Percentiles rank a stretch among this genome's conserved stretches.
phyloP scores from a whole-genome alignment of 92 coral and sea anemone species.

The Paramuricea clavata region DNA sequence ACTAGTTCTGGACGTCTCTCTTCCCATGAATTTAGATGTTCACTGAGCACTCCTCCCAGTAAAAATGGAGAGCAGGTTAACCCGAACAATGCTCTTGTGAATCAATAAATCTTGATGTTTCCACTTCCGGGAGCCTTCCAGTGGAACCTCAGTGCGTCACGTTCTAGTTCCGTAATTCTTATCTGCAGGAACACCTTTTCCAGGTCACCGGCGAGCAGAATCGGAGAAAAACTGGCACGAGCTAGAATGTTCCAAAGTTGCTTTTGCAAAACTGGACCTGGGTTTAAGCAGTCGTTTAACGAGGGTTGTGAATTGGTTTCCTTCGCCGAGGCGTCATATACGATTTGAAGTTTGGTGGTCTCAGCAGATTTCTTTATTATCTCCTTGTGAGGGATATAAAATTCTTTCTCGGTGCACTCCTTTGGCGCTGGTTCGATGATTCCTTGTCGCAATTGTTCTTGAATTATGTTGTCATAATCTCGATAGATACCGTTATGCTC shows the following conservation, averaged over 20 bases:
- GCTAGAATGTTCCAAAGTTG: conserved; percentile 40
- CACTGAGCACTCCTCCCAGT: conserved; percentile 1
- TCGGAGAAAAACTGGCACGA: conserved; percentile 36
- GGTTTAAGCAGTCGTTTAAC: conserved; percentile 51
- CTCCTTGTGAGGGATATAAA: conserved; percentile 43
- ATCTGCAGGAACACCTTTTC: conserved; percentile 26
- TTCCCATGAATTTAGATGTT: conserved; percentile 27
- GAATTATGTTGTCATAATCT: conserved; percentile 15
- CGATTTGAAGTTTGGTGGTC: not conserved
- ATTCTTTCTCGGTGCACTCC: not conserved
- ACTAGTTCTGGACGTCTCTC: conserved; percentile 18
- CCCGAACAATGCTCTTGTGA: conserved; percentile 49
- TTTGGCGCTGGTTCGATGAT: conserved; percentile 16
- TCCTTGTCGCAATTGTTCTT: conserved; percentile 42
- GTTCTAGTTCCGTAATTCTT: conserved; percentile 26
- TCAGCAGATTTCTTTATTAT: conserved; percentile 29
- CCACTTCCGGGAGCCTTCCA: conserved; percentile 32
- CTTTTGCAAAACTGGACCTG: conserved; percentile 47
- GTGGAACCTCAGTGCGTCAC: conserved; percentile 49
- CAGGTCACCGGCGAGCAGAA: not conserved
- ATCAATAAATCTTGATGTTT: not conserved
- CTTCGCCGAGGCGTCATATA: conserved; percentile 36
- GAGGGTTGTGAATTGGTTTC: conserved; percentile 31
- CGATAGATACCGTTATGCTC: not conserved
- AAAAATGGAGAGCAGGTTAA: conserved; percentile 32